Conservation (phyloP, 2,797 vertebrate species). For the Neomorphus geoffroyi region DNA sequence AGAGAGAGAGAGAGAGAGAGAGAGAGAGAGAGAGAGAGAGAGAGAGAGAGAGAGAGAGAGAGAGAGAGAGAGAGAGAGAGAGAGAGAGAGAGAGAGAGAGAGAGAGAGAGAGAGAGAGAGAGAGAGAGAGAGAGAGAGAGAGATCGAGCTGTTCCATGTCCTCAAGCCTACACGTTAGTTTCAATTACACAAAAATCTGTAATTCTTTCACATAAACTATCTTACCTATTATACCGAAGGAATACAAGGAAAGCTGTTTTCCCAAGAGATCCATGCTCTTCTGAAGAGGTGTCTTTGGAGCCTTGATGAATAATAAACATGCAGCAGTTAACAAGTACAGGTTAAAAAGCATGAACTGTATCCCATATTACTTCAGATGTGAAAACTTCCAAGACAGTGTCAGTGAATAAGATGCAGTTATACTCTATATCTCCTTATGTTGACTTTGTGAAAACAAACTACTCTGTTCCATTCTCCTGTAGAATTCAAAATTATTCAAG, state of each 20-base stretch:
- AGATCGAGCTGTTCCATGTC: neutral
- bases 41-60: too few species aligned
- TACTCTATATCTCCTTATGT: neutral
- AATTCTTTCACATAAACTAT: conserved; percentile 1
- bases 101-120: too few species aligned
- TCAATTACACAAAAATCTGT: neutral
- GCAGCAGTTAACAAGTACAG: neutral
- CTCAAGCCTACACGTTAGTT: neutral
- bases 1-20: too few species aligned
- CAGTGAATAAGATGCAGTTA: neutral
- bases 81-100: too few species aligned
- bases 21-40: too few species aligned
- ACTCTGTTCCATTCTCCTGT: neutral
- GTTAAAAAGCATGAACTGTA: neutral
- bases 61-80: too few species aligned
- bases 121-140: too few species aligned
- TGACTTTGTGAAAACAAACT: neutral
- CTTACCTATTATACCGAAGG: conserved; percentile 96
- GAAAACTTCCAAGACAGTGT: neutral
- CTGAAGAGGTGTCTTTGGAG: conserved; percentile 96
- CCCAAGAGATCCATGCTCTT: conserved; percentile 98
- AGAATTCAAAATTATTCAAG: neutral
- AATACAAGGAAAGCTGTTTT: conserved; percentile 96
- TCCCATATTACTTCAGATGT: neutral
- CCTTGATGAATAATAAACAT: conserved; percentile 72